Percentiles rank a stretch among this genome's conserved stretches.
Evolutionary conservation across 2,888 invertebrate genomes (phyloP).

Genomic region (Lydus trimaculatus): DNA sequence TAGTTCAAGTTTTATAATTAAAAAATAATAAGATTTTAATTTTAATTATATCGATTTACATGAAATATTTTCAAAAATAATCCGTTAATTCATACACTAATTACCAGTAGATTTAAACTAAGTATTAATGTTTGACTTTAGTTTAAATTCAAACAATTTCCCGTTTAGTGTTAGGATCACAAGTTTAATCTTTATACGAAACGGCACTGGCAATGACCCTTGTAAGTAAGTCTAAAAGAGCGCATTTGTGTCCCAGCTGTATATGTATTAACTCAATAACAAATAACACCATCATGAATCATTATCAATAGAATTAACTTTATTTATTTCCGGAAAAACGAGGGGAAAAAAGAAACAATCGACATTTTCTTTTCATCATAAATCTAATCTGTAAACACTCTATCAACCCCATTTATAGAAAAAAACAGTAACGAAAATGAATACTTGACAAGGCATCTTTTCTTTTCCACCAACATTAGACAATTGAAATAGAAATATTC

Average conservation of each 20-base stretch:
- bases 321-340: background rate
- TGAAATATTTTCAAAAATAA: background rate
- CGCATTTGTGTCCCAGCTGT: slow-evolving; percentile 5
- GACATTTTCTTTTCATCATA: background rate
- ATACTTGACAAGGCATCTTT: background rate
- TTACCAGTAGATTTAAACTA: background rate
- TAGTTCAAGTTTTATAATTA: background rate
- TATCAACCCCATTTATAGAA: background rate
- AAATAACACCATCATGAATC: slow-evolving; percentile 5
- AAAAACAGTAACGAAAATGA: background rate
- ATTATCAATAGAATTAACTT: background rate
- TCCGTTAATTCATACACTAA: background rate
- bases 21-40: background rate
- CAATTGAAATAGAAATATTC: background rate
- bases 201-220: slow-evolving; percentile 6
- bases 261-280: background rate
- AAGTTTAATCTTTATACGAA: slow-evolving; percentile 5
- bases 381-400: background rate
- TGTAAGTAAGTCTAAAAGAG: background rate
- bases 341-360: background rate
- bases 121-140: background rate
- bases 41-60: background rate
- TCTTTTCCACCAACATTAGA: slow-evolving; percentile 4
- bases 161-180: background rate
- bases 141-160: background rate